A percentile compares a stretch with the other conserved stretches of the same genome.
These are phyloP conservation scores for Danio aesculapii DNA, from an alignment of 2,797 vertebrate species.

Conservation along the genomic window DNA sequence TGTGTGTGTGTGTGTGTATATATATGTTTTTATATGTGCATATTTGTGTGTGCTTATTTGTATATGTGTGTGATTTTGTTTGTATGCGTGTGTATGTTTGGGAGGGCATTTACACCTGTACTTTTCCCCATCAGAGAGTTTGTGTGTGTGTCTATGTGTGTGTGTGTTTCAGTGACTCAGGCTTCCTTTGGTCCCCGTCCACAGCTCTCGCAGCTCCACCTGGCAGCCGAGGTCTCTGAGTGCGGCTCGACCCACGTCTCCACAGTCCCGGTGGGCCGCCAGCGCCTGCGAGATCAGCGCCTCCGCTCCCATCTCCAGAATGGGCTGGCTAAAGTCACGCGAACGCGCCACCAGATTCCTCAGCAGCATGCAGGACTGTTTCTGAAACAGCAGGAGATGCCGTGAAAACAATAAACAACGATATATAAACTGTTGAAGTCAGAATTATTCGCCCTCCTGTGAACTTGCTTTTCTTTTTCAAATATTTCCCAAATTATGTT, in stretches of 20 bases:
- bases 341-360: conserved; percentile 90
- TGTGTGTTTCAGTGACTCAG: conserved; percentile 77
- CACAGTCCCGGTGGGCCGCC: conserved; percentile 83
- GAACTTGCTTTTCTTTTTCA: no score
- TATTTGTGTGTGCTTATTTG: no score
- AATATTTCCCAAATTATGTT: no score
- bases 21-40: no score
- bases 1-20: no score
- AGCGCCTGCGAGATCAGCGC: conserved; percentile 85
- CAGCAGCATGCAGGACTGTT: conserved; percentile 93
- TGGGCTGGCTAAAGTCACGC: conserved; percentile 79
- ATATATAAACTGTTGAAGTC: no score
- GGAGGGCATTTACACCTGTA: no score
- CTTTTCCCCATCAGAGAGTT: no score
- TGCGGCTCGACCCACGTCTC: conserved; percentile 88
- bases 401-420: not conserved
- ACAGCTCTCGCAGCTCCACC: conserved; percentile 92
- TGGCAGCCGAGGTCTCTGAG: conserved; percentile 93
- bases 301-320: conserved; percentile 94
- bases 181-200: conserved; percentile 93
- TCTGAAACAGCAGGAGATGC: conserved; percentile 74
- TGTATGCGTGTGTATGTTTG: no score
- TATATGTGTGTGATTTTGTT: no score
- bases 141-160: no score
- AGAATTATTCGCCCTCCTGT: no score